Conservation (phyloP, 1,140 invertebrate species). For the Drosophila hydei region DNA sequence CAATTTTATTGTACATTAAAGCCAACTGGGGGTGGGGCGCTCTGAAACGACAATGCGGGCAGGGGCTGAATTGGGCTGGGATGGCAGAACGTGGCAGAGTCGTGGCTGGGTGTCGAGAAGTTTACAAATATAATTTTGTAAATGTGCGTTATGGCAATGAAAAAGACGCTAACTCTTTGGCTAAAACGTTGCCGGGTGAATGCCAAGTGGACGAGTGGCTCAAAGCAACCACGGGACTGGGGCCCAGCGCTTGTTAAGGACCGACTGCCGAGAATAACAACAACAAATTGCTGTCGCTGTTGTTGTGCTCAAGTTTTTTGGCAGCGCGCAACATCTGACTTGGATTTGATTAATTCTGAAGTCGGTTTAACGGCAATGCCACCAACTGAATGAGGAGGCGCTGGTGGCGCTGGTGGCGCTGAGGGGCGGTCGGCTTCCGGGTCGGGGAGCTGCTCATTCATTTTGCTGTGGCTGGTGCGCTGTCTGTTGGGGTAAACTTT, state of each 20-base stretch:
- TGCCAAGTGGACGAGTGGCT: constrained; percentile 28
- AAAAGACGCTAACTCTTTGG: constrained; percentile 67
- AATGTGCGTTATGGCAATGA: constrained; percentile 79
- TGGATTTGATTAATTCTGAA: constrained; percentile 80
- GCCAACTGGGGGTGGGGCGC: constrained; percentile 19
- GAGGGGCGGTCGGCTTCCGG: neutral
- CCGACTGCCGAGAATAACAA: constrained; percentile 69
- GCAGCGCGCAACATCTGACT: constrained; percentile 79
- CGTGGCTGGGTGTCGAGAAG: constrained; percentile 52
- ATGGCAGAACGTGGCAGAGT: constrained; percentile 19
- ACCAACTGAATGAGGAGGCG: constrained; percentile 4
- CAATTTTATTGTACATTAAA: constrained; percentile 80
- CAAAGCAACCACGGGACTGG: constrained; percentile 11
- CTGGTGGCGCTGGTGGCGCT: neutral
- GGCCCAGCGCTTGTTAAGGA: constrained; percentile 18
- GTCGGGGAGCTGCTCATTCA: constrained; percentile 60
- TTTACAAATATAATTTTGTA: constrained; percentile 81
- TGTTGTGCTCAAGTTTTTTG: constrained; percentile 78
- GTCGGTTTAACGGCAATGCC: constrained; percentile 76
- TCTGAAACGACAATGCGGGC: neutral
- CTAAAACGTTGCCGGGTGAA: constrained; percentile 31
- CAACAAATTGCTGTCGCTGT: constrained; percentile 43
- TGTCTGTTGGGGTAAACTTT: constrained; percentile 76
- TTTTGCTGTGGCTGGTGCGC: constrained; percentile 64
- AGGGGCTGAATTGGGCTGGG: constrained; percentile 17